phyloP scores from a whole-genome alignment of 2,113 vertebrate genomes.

The Ciconia maguari region DNA sequence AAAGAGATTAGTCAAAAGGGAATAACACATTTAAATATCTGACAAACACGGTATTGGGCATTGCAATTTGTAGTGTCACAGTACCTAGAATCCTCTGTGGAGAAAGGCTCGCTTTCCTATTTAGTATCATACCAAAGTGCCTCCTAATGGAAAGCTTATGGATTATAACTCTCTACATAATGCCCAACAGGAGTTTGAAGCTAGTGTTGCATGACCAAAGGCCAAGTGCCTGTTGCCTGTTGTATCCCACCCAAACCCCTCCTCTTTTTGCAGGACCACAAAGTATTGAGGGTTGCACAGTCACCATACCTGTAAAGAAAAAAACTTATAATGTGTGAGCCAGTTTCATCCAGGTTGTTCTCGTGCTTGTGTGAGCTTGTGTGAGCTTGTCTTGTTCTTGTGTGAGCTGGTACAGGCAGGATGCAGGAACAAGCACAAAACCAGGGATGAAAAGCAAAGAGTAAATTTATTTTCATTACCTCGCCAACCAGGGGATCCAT shows the following conservation, averaged over 20 bases:
- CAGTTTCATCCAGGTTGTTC: not conserved
- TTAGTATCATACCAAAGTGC: not conserved
- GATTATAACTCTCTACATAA: not conserved
- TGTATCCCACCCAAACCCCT: not conserved
- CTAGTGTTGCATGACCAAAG: accelerated
- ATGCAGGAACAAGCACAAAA: no score
- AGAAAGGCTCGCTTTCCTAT: not conserved
- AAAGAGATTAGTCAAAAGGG: not conserved
- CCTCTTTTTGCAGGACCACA: not conserved
- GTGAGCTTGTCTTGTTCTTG: no score
- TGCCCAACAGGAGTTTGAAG: accelerated
- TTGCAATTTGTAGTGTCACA: not conserved
- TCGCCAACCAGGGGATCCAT: no score
- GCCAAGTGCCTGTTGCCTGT: not conserved
- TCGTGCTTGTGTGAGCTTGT: no score
- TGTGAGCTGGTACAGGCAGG: no score
- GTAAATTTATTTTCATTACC: no score
- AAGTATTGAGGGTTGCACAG: not conserved
- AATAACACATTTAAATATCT: not conserved
- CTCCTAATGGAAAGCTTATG: not conserved
- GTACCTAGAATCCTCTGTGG: not conserved
- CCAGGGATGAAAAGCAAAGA: no score
- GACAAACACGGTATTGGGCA: not conserved
- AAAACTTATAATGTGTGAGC: accelerated
- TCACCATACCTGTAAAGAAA: not conserved